Evolutionary conservation across 2,888 invertebrate species (phyloP).

Genomic region (Belgica antarctica): DNA sequence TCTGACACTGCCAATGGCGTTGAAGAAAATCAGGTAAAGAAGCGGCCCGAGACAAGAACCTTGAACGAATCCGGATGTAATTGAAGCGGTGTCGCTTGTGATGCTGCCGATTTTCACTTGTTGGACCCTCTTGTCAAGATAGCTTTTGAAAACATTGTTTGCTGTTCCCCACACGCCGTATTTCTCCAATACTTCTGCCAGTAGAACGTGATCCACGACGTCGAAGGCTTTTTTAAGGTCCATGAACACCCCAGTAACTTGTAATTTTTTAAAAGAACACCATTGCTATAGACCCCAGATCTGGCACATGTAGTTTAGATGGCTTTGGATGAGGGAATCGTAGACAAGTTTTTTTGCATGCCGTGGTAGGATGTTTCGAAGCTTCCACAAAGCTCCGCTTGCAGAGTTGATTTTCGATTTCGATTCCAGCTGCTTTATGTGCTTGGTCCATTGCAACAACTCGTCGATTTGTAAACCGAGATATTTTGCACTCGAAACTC

Average conservation of each 20-base stretch:
- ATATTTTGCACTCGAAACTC: neutral
- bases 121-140: neutral
- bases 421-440: neutral
- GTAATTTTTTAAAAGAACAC: no score
- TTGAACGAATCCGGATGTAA: neutral
- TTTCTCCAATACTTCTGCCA: neutral
- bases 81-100: neutral
- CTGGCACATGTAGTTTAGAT: neutral
- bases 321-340: neutral
- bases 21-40: neutral
- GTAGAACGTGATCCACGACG: neutral
- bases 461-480: neutral
- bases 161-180: neutral
- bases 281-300: no score
- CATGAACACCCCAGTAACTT: no score
- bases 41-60: neutral
- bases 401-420: neutral
- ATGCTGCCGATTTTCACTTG: neutral
- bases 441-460: neutral
- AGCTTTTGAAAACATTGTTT: neutral
- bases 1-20: neutral
- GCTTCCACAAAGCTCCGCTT: neutral
- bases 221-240: slow-evolving; percentile 1
- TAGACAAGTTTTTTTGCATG: neutral
- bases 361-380: neutral